Evolutionary conservation across 1,140 invertebrate genomes (phyloP).

Genomic region (Hyposmocoma kahamanoa): DNA sequence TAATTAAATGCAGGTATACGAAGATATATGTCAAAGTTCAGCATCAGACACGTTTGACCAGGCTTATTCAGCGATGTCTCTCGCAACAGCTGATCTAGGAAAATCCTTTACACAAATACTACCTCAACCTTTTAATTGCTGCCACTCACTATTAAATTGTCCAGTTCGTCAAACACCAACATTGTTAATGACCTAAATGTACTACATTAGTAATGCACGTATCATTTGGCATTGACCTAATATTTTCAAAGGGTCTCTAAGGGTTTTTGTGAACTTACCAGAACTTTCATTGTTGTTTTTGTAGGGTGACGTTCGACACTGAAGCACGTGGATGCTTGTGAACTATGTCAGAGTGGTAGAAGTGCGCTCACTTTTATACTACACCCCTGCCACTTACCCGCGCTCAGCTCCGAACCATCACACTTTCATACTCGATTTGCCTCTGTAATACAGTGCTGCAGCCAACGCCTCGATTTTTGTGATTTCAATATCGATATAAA

Average conservation of each 20-base stretch:
- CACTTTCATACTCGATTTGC: constrained; percentile 63
- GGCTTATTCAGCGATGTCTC: constrained; percentile 43
- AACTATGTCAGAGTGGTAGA: constrained; percentile 68
- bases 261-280: constrained; percentile 53
- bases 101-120: constrained; percentile 11
- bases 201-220: no score
- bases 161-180: no score
- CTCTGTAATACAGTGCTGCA: constrained; percentile 42
- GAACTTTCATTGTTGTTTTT: constrained; percentile 59
- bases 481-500: constrained; percentile 36
- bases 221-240: no score
- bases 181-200: no score
- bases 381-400: constrained; percentile 64
- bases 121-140: neutral
- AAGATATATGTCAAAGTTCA: constrained; percentile 58
- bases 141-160: no score
- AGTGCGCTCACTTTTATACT: constrained; percentile 63
- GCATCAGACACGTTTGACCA: constrained; percentile 30
- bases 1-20: constrained; percentile 36
- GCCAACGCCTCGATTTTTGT: constrained; percentile 23
- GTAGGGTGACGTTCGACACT: constrained; percentile 43
- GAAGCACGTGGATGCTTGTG: constrained; percentile 52
- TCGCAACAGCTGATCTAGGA: constrained; percentile 42
- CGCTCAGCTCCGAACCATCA: constrained; percentile 55
- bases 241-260: no score